A percentile compares a stretch with the other conserved stretches of the same genome.
Conservation (phyloP, 2,797 vertebrate species). For the Potorous gilbertii region DNA sequence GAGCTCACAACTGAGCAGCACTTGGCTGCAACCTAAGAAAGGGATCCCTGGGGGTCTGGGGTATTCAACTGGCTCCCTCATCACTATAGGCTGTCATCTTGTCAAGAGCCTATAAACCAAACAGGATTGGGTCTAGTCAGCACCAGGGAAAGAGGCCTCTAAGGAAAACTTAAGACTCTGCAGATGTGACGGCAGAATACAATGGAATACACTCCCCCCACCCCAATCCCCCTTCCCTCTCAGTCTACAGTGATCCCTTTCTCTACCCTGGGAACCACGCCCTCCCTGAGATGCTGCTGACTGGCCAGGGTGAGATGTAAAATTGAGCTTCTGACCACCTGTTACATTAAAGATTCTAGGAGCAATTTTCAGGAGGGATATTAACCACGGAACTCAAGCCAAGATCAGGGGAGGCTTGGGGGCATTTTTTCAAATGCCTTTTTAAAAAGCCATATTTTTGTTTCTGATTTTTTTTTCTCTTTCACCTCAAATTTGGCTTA, state of each 20-base stretch:
- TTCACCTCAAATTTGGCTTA: not conserved
- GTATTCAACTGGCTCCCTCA: conserved; percentile 38
- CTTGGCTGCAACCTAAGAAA: conserved; percentile 62
- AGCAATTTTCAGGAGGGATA: not conserved
- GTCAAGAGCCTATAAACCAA: conserved; percentile 38
- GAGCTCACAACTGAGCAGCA: conserved; percentile 60
- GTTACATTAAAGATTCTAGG: not conserved
- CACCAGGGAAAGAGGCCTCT: not conserved
- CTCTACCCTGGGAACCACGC: not conserved
- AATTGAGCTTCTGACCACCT: conserved; percentile 6
- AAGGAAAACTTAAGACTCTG: not conserved
- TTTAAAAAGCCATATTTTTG: not conserved
- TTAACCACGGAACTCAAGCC: not conserved
- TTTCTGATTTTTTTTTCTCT: not conserved
- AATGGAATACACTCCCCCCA: no score
- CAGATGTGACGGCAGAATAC: not conserved
- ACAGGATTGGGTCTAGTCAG: not conserved
- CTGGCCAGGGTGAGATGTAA: not conserved
- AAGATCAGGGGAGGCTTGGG: not conserved
- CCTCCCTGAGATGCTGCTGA: not conserved
- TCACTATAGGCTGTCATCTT: conserved; percentile 54
- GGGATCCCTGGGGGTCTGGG: conserved; percentile 46
- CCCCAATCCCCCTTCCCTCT: not conserved
- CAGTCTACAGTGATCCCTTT: not conserved
- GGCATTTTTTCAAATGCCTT: not conserved